These are phyloP conservation scores for Aquatica leii DNA, from an alignment of 2,888 invertebrate genomes.

Conservation along the genomic window DNA sequence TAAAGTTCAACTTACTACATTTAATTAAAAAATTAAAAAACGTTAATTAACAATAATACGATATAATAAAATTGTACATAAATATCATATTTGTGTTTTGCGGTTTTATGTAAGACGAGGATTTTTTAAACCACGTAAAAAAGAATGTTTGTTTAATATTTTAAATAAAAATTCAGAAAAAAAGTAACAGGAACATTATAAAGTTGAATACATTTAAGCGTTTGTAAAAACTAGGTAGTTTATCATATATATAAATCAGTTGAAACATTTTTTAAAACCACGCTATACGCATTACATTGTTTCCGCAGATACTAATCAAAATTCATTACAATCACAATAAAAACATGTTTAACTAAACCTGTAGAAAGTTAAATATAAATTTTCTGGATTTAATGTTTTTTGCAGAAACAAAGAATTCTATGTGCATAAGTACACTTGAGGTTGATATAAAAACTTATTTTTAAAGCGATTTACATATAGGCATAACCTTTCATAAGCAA, in stretches of 20 bases:
- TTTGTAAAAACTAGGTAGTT: too few relatives aligned
- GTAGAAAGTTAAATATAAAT: not conserved
- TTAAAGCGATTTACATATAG: too few relatives aligned
- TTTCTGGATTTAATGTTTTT: too few relatives aligned
- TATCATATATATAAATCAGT: conserved; percentile 23
- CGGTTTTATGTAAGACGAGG: too few relatives aligned
- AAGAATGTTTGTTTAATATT: conserved; percentile 26
- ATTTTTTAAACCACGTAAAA: conserved; percentile 20
- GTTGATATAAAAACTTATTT: too few relatives aligned
- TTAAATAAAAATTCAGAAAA: conserved; percentile 15
- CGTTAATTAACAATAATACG: conserved; percentile 9
- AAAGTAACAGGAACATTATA: conserved; percentile 14
- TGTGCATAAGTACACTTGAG: too few relatives aligned
- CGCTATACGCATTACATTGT: conserved; percentile 27
- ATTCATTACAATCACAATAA: conserved; percentile 16
- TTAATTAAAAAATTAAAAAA: conserved; percentile 13
- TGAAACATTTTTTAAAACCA: conserved; percentile 24
- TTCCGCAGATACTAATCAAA: conserved; percentile 26
- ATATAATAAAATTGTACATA: too few relatives aligned
- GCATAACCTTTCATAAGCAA: too few relatives aligned
- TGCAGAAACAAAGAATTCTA: too few relatives aligned
- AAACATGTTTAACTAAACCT: not conserved
- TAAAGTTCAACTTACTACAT: conserved; percentile 20
- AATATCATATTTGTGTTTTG: too few relatives aligned
- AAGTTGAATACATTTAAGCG: conserved; percentile 15